These are phyloP conservation scores for Gulo gulo DNA, from an alignment of 2,113 vertebrate species.

Conservation along the genomic window DNA sequence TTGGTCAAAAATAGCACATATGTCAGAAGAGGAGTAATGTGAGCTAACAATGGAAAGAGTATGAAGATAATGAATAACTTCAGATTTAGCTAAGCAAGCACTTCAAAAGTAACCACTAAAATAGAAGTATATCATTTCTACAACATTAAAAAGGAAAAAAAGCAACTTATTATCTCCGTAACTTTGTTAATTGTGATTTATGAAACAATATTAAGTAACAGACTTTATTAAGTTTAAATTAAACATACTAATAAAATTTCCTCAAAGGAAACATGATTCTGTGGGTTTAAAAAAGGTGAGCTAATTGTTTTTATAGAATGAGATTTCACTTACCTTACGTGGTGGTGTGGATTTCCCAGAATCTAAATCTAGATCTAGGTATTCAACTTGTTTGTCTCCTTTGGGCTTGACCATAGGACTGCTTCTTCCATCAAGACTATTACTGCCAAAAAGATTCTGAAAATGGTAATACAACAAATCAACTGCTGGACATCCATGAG, in stretches of 20 bases:
- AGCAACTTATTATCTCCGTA: not conserved
- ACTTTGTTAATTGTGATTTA: not conserved
- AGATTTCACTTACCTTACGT: conserved; percentile 88
- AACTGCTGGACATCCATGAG: not conserved
- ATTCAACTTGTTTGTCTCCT: conserved; percentile 98
- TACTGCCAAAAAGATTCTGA: conserved; percentile 86
- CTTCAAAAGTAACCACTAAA: not conserved
- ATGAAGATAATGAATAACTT: not conserved
- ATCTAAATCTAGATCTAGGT: conserved; percentile 96
- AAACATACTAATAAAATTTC: not conserved
- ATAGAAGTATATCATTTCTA: not conserved
- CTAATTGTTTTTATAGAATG: not conserved
- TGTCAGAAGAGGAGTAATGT: not conserved
- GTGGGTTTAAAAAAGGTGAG: not conserved
- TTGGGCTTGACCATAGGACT: conserved; percentile 97
- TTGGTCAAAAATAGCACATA: not conserved
- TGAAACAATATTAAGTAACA: not conserved
- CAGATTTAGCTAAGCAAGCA: not conserved
- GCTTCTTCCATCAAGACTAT: conserved; percentile 91
- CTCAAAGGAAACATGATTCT: not conserved
- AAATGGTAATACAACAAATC: conserved; percentile 66
- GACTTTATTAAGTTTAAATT: not conserved
- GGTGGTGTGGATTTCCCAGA: conserved; percentile 96
- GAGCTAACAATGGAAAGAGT: not conserved
- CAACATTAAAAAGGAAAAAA: not conserved